Conservation (phyloP, 2,797 vertebrate genomes). For the Pipistrellus pipistrellus region DNA sequence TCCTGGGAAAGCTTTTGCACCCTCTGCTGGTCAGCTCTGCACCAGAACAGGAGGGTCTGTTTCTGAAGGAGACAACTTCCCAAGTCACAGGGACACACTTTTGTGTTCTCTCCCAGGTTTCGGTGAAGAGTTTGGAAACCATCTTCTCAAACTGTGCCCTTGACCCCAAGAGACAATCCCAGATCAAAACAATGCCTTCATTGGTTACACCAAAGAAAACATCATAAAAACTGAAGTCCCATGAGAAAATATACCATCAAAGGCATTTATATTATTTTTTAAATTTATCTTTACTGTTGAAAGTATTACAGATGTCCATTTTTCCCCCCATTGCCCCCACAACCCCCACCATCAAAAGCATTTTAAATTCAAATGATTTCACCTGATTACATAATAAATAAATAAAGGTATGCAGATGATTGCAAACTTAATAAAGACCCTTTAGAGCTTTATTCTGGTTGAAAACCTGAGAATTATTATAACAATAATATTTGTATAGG, state of each 20-base stretch:
- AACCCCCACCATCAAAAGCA: not conserved
- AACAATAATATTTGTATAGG: slow-evolving; percentile 23
- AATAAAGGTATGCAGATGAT: slow-evolving; percentile 5
- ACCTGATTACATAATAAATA: slow-evolving; percentile 36
- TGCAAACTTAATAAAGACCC: slow-evolving; percentile 28
- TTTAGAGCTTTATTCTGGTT: slow-evolving; percentile 34
- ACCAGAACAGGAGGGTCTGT: not conserved
- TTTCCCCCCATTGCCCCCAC: too few relatives aligned
- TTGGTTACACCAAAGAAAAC: slow-evolving; percentile 46
- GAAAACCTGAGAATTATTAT: slow-evolving; percentile 37
- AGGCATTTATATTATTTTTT: not conserved
- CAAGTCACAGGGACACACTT: slow-evolving; percentile 1
- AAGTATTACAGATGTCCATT: too few relatives aligned
- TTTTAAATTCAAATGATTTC: slow-evolving; percentile 54
- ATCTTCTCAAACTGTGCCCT: slow-evolving; percentile 21
- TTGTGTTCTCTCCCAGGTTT: slow-evolving; percentile 6
- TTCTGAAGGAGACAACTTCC: not conserved
- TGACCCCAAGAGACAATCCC: slow-evolving; percentile 34
- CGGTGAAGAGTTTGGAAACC: slow-evolving; percentile 19
- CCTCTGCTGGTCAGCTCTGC: slow-evolving; percentile 84
- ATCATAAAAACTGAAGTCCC: slow-evolving; percentile 52
- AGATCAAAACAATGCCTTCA: slow-evolving; percentile 30
- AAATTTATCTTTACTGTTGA: too few relatives aligned
- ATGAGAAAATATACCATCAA: slow-evolving; percentile 44
- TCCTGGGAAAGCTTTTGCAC: slow-evolving; percentile 66